Evolutionary conservation across 2,888 invertebrate species (phyloP).

Genomic region (Drosophila histrio): DNA sequence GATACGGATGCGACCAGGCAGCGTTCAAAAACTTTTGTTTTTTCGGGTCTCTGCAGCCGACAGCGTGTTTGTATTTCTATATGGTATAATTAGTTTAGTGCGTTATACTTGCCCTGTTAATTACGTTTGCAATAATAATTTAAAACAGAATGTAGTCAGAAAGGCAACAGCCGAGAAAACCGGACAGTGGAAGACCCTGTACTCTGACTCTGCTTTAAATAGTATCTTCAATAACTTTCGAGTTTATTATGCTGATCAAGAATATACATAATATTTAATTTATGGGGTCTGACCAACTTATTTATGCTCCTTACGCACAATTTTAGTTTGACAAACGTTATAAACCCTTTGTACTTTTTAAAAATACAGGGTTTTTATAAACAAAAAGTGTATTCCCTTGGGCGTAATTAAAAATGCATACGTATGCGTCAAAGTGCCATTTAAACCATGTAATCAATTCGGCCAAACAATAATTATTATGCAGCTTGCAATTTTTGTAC

Average conservation of each 20-base stretch:
- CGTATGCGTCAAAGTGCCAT: slow-evolving; percentile 11
- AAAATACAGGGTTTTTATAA: no score
- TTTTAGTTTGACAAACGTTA: no score
- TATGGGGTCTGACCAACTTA: no score
- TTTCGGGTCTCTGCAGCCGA: slow-evolving; percentile 9
- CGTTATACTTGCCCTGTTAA: slow-evolving; percentile 22
- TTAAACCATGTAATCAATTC: slow-evolving; percentile 59
- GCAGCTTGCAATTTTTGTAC: slow-evolving; percentile 31
- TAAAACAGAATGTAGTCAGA: slow-evolving; percentile 37
- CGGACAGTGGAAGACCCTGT: no score
- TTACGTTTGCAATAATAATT: slow-evolving; percentile 53
- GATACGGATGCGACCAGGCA: slow-evolving; percentile 54
- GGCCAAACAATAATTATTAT: slow-evolving; percentile 51
- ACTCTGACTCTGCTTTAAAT: no score
- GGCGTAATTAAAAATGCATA: slow-evolving; percentile 31
- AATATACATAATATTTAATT: no score
- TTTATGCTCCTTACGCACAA: no score
- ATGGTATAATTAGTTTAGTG: slow-evolving; percentile 14
- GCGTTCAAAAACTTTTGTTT: slow-evolving; percentile 32
- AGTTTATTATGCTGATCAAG: no score
- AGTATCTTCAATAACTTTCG: no score
- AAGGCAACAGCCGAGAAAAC: no score
- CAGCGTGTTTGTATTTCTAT: slow-evolving; percentile 20
- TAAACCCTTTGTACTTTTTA: no score
- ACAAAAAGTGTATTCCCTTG: slow-evolving; percentile 10